A percentile compares a stretch with the other conserved stretches of the same genome.
These are phyloP conservation scores for Monopis laevigella DNA, from an alignment of 2,888 invertebrate species.

Conservation along the genomic window DNA sequence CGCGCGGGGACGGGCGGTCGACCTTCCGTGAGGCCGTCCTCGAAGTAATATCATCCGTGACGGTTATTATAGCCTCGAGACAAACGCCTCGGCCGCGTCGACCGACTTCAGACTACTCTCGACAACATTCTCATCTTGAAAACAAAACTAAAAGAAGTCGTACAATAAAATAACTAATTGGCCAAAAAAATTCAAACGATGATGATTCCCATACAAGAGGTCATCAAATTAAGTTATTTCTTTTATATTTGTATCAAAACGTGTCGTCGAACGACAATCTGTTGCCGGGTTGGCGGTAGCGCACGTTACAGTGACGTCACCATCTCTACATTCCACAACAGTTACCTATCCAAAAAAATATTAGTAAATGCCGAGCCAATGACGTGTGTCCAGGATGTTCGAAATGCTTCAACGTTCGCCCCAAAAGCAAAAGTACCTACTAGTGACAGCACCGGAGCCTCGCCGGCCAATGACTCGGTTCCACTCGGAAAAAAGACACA, in stretches of 20 bases:
- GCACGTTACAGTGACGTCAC: not conserved
- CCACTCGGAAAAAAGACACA: constrained; percentile 31
- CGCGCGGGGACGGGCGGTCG: constrained; percentile 40
- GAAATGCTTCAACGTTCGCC: constrained; percentile 51
- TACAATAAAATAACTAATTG: constrained; percentile 8
- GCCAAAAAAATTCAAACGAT: constrained; percentile 3
- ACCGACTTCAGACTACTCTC: constrained; percentile 18
- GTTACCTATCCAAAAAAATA: constrained; percentile 28
- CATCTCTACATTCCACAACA: constrained; percentile 28
- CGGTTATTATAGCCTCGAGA: constrained; percentile 14
- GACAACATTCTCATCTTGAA: not conserved
- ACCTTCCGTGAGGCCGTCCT: constrained; percentile 62
- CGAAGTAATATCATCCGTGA: constrained; percentile 24
- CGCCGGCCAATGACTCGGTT: constrained; percentile 54
- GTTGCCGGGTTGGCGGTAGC: not conserved
- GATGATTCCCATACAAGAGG: not conserved
- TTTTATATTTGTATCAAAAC: constrained; percentile 10
- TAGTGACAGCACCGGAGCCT: constrained; percentile 39
- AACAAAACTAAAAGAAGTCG: not conserved
- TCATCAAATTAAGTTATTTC: constrained; percentile 11
- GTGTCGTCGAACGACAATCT: not conserved
- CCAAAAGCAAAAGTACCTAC: constrained; percentile 53
- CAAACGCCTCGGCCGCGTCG: constrained; percentile 17
- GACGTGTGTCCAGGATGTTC: constrained; percentile 50
- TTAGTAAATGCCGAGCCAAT: constrained; percentile 52